Evolutionary conservation across 2,113 vertebrate species (phyloP).

Genomic region (Alectura lathami): DNA sequence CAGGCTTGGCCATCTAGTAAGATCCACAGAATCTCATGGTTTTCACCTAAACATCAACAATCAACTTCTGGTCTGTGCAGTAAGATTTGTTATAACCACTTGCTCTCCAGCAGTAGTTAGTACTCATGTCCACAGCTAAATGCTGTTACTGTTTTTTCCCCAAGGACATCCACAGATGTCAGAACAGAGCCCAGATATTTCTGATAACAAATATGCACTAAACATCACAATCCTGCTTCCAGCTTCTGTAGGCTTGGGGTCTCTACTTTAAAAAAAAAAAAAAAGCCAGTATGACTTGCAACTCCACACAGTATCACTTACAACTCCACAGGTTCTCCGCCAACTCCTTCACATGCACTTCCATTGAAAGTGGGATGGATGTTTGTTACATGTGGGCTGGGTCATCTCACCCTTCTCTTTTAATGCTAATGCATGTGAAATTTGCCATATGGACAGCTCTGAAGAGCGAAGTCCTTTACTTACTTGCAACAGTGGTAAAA

Average conservation of each 20-base stretch:
- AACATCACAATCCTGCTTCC: neutral
- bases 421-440: slow-evolving; percentile 47
- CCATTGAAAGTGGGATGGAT: neutral
- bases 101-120: neutral
- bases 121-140: neutral
- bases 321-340: neutral
- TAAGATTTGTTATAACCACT: too few relatives aligned
- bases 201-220: neutral
- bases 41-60: neutral
- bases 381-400: neutral
- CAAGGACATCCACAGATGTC: neutral
- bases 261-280: neutral
- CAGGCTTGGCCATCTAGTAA: neutral
- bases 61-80: neutral
- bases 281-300: neutral
- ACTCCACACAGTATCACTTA: neutral
- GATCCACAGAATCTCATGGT: neutral
- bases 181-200: neutral
- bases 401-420: slow-evolving; percentile 2
- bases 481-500: neutral
- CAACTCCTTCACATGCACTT: neutral
- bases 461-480: slow-evolving; percentile 13
- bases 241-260: neutral
- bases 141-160: neutral
- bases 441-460: slow-evolving; percentile 19